phyloP scores from a whole-genome alignment of 30 jellyfish, hydroid and myxozoan species.

The Aurelia aurita complex sp. Pacific region DNA sequence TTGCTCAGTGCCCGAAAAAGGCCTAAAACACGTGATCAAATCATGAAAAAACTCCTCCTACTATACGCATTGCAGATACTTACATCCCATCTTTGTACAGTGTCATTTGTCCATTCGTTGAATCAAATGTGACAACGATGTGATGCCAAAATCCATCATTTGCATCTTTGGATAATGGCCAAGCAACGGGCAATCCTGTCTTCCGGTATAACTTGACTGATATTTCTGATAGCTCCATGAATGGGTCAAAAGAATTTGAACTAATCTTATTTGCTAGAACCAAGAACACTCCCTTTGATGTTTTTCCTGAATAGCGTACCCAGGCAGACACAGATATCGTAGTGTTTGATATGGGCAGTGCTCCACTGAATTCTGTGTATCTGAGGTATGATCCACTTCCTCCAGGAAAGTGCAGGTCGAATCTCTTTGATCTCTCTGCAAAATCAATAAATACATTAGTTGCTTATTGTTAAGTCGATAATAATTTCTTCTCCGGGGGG shows the following conservation, averaged over 20 bases:
- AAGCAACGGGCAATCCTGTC: slow-evolving; percentile 13
- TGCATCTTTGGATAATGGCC: slow-evolving; percentile 25
- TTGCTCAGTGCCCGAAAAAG: no score
- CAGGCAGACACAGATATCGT: slow-evolving; percentile 57
- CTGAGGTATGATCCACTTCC: slow-evolving; percentile 71
- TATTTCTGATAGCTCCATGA: slow-evolving; percentile 17
- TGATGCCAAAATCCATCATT: slow-evolving; percentile 84
- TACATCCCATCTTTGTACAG: slow-evolving; percentile 36
- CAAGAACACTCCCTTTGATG: slow-evolving; percentile 31
- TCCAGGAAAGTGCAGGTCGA: slow-evolving; percentile 84
- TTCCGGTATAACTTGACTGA: slow-evolving; percentile 11
- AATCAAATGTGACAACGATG: slow-evolving; percentile 44
- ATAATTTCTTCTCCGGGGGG: no score
- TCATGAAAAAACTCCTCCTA: no score
- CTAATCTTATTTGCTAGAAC: slow-evolving; percentile 15
- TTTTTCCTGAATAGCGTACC: slow-evolving; percentile 65
- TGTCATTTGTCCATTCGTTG: slow-evolving; percentile 19
- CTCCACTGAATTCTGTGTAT: slow-evolving; percentile 22
- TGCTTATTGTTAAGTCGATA: no score
- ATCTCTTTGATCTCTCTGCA: slow-evolving; percentile 77
- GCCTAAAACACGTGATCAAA: no score
- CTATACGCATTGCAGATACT: background rate
- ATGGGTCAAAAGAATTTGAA: background rate
- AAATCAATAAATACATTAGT: background rate
- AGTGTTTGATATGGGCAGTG: background rate